Base-by-base conservation (phyloP, 1,140 invertebrate species). In the Pseudomyrmex pallidus region DNA sequence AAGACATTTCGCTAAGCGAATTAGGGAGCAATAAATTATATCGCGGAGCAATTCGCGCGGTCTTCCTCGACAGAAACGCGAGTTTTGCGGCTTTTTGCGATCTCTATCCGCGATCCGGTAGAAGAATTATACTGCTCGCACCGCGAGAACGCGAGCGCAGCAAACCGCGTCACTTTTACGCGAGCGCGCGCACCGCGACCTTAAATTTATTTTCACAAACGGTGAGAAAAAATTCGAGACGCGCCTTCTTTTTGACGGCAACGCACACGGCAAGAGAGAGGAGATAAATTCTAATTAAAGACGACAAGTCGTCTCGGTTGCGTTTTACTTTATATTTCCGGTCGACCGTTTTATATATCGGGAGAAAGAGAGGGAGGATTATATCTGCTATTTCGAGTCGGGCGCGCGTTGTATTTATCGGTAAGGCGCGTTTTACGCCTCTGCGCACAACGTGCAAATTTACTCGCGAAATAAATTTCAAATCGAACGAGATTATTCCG, bases 241-340 rank as follows among this genome's bases (percentile, higher is more conserved):
- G 50, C 12, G 17, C 15, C 7, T 61, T 12, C 7, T 46, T 20
- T 61, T 86, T 35, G 35, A 35, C 35, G 63, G 59, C 52, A 74
- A 63, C 50, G 20, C 56, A 48, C 50, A 48, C 50, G 64, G 67
- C 50, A 74, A 74, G n/a, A 46, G 67, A 44, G 25, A 57, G 22
- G 54, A 85, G 67, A 88, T 88, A 88, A 88, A 88, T 88, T 85
- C 77, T 78, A 87, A 88, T 88, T 88, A 88, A 88, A 57, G 82
- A 52, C 78, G 86, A 87, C 87, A 85, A 73, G 74, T 22, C 46
- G 68, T 74, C 72, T 61, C 35, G 50, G 59, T 62, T 62, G 56
- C 56, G 67, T 66, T 61, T 35, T 82, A 84, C 62, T 89, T 89
- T 88, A 88, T 87, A 89, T 88, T 86, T 88, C 85, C 87, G 85